Evolutionary conservation across 2,888 invertebrate species (phyloP).

Genomic region (Epistrophella euchroma): DNA sequence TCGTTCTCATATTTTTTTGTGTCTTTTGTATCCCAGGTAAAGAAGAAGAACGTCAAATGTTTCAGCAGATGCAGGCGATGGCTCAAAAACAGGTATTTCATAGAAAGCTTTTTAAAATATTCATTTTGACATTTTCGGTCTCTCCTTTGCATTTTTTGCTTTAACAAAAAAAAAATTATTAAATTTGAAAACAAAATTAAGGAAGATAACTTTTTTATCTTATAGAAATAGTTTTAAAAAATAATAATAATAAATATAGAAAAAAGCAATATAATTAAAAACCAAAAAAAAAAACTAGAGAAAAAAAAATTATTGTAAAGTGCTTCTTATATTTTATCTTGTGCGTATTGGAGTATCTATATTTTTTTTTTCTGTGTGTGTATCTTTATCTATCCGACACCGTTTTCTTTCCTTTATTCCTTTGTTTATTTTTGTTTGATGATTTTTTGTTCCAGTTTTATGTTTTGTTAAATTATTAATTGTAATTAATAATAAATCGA

Average conservation of each 20-base stretch:
- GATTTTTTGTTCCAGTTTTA: conserved; percentile 33
- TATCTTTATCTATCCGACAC: conserved; percentile 52
- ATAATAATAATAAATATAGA: conserved; percentile 36
- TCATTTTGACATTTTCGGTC: conserved; percentile 72
- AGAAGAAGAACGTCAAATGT: conserved; percentile 97
- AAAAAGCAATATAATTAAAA: conserved; percentile 42
- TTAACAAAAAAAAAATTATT: conserved; percentile 30
- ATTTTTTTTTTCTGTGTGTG: conserved; percentile 58
- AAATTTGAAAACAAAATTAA: conserved; percentile 37
- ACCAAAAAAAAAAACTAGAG: conserved; percentile 40
- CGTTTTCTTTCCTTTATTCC: conserved; percentile 22
- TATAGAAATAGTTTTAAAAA: conserved; percentile 56
- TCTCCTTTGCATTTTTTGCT: conserved; percentile 70
- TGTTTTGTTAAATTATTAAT: conserved; percentile 43
- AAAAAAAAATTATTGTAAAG: conserved; percentile 74
- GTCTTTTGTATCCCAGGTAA: conserved; percentile 87
- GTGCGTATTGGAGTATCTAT: conserved; percentile 63
- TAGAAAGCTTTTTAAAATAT: conserved; percentile 53
- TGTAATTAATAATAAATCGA: conserved; percentile 59
- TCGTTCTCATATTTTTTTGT: conserved; percentile 46
- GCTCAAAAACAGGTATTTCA: conserved; percentile 95
- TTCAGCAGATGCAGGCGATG: conserved; percentile 98
- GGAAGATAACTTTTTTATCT: conserved; percentile 64
- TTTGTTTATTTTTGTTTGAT: conserved; percentile 16
- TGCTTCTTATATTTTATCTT: conserved; percentile 68